Evolutionary conservation across 2,797 vertebrate species (phyloP).

Genomic region (Muscicapa striata): DNA sequence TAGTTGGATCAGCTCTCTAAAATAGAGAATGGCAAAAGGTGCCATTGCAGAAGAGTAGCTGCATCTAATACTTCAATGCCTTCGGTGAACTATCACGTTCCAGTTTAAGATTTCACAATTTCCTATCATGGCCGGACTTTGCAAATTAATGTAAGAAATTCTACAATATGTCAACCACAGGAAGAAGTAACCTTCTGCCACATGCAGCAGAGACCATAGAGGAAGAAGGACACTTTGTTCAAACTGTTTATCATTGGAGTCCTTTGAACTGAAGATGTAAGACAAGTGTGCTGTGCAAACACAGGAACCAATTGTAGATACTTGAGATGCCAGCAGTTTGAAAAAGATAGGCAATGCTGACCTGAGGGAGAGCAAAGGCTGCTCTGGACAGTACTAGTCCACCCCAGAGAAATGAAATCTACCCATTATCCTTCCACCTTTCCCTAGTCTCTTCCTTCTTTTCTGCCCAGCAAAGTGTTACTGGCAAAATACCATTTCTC

Average conservation of each 20-base stretch:
- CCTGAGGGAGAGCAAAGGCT: neutral
- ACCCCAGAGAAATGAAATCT: neutral
- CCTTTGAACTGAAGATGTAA: conserved; percentile 46
- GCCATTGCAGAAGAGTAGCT: neutral
- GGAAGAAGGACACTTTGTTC: conserved; percentile 30
- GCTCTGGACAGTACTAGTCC: neutral
- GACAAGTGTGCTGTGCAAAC: neutral
- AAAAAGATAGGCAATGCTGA: neutral
- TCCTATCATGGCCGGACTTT: neutral
- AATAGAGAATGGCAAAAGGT: neutral
- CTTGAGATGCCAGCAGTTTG: conserved; percentile 1
- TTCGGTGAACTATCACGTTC: neutral
- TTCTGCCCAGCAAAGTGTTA: neutral
- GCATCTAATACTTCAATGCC: neutral
- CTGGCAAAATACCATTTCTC: neutral
- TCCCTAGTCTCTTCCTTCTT: neutral
- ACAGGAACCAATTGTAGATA: conserved; percentile 38
- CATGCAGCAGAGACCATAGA: neutral
- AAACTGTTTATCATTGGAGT: conserved; percentile 17
- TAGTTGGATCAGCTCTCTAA: neutral
- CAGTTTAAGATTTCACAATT: neutral
- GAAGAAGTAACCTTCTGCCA: conserved; percentile 21
- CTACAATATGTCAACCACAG: neutral
- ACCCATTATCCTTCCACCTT: neutral
- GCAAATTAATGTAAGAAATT: neutral